Evolutionary conservation across 2,888 invertebrate genomes (phyloP).

Genomic region (Bombylius major): DNA sequence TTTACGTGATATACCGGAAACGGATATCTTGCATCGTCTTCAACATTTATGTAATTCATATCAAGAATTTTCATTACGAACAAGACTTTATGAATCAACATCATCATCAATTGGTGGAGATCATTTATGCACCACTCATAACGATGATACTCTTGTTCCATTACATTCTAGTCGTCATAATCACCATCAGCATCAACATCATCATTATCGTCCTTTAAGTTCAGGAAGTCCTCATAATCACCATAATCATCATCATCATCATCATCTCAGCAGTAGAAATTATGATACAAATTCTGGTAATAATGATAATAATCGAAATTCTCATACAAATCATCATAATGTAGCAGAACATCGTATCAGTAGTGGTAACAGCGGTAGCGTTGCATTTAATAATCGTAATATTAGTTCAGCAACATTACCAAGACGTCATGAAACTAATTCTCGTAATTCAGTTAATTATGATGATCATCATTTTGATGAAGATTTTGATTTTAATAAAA

Average conservation of each 20-base stretch:
- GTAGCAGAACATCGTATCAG: slow-evolving; percentile 20
- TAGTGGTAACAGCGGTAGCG: slow-evolving; percentile 15
- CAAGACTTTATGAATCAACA: slow-evolving; percentile 52
- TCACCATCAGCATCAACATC: slow-evolving; percentile 14
- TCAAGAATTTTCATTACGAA: slow-evolving; percentile 74
- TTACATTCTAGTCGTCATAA: slow-evolving; percentile 25
- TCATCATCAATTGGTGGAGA: slow-evolving; percentile 29
- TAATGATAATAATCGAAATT: neutral
- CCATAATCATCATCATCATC: slow-evolving; percentile 11
- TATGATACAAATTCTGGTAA: neutral
- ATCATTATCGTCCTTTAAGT: slow-evolving; percentile 29
- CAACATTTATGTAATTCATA: slow-evolving; percentile 78
- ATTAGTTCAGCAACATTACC: neutral
- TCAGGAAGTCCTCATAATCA: slow-evolving; percentile 18
- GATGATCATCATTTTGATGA: slow-evolving; percentile 25
- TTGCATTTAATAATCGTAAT: slow-evolving; percentile 3
- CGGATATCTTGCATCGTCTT: slow-evolving; percentile 61
- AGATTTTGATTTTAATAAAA: slow-evolving; percentile 28
- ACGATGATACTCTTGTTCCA: slow-evolving; percentile 30
- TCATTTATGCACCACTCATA: slow-evolving; percentile 30
- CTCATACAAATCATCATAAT: neutral
- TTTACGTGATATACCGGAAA: slow-evolving; percentile 59
- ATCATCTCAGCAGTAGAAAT: slow-evolving; percentile 5
- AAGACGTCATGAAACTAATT: slow-evolving; percentile 8
- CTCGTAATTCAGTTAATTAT: slow-evolving; percentile 11